Conservation (phyloP, 2,797 vertebrate genomes). For the Tinamus major region DNA sequence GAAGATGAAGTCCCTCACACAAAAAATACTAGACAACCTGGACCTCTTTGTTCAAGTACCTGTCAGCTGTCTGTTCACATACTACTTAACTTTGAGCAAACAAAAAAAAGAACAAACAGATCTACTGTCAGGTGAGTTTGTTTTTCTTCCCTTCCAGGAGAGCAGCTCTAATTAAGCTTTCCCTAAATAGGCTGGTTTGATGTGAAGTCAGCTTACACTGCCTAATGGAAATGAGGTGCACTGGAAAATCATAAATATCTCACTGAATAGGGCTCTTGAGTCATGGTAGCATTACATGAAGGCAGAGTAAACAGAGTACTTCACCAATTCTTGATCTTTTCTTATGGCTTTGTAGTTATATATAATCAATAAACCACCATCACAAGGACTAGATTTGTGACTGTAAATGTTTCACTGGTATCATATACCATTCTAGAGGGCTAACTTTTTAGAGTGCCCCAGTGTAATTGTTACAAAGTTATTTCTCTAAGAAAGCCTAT, state of each 20-base stretch:
- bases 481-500: background rate
- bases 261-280: background rate
- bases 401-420: background rate
- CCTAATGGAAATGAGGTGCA: background rate
- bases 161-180: background rate
- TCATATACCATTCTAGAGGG: background rate
- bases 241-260: background rate
- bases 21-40: fast-evolving
- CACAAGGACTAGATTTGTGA: background rate
- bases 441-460: background rate
- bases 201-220: fast-evolving
- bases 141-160: background rate
- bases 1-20: background rate
- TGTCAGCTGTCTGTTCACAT: background rate
- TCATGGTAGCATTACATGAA: background rate
- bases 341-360: background rate
- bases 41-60: background rate
- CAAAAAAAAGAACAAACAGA: background rate
- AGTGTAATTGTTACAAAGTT: background rate
- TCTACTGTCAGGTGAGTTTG: fast-evolving
- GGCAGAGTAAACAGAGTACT: background rate
- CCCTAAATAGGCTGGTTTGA: background rate
- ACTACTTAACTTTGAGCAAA: background rate
- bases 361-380: background rate
- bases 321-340: background rate